phyloP scores from a whole-genome alignment of 1,140 invertebrate genomes.

The Hylyphantes graminicola region DNA sequence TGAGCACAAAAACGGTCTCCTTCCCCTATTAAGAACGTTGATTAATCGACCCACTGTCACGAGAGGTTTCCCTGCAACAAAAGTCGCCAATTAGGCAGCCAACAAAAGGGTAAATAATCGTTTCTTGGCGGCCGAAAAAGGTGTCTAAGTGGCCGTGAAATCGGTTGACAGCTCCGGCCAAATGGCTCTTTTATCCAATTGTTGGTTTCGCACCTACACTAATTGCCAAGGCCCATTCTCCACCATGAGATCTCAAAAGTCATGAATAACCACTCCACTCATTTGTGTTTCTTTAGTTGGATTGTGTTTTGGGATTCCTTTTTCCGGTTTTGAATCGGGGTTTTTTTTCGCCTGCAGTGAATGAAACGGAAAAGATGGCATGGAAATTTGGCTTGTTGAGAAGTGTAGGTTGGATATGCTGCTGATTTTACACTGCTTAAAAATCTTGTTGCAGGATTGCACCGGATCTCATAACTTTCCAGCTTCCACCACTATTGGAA shows the following conservation, averaged over 20 bases:
- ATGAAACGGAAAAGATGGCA: too few relatives aligned
- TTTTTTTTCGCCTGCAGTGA: too few relatives aligned
- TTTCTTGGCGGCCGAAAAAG: background rate
- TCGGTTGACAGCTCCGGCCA: conserved; percentile 30
- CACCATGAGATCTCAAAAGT: background rate
- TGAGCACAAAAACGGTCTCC: background rate
- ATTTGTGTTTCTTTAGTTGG: too few relatives aligned
- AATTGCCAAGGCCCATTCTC: conserved; percentile 9
- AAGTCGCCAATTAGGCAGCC: conserved; percentile 30
- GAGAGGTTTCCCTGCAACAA: conserved; percentile 16
- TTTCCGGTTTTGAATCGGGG: too few relatives aligned
- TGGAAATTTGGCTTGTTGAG: too few relatives aligned
- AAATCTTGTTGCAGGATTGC: too few relatives aligned
- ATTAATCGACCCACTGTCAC: conserved; percentile 39
- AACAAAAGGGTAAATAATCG: conserved; percentile 39
- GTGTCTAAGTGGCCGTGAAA: conserved; percentile 32
- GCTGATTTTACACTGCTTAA: too few relatives aligned
- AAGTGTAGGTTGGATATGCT: too few relatives aligned
- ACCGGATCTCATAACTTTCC: too few relatives aligned
- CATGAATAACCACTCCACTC: too few relatives aligned
- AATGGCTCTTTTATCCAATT: conserved; percentile 41
- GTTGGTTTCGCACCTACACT: background rate
- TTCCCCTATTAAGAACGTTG: conserved; percentile 24
- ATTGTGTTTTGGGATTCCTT: too few relatives aligned
- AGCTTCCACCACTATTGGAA: too few relatives aligned